Evolutionary conservation across 2,888 invertebrate genomes (phyloP).

Genomic region (Subacronicta megacephala): DNA sequence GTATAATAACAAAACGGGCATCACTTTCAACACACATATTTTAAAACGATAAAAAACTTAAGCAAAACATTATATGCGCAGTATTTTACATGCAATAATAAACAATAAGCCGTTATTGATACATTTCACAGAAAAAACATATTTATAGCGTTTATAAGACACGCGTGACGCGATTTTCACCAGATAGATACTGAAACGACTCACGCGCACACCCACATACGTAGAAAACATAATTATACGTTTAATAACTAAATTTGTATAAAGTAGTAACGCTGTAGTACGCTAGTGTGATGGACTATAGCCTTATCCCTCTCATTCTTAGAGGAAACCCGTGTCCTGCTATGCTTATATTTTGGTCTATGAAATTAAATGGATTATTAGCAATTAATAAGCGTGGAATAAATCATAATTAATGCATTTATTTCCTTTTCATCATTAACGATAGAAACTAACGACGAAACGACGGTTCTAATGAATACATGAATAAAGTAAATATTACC

Average conservation of each 20-base stretch:
- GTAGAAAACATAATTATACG: conserved; percentile 53
- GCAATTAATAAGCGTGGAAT: conserved; percentile 7
- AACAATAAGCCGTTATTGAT: conserved; percentile 16
- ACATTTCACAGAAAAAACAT: conserved; percentile 11
- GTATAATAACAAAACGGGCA: no score
- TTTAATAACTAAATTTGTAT: conserved; percentile 36
- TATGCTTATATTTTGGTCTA: conserved; percentile 16
- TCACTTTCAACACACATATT: neutral
- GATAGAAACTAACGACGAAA: no score
- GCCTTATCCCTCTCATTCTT: no score
- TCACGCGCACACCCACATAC: conserved; percentile 20
- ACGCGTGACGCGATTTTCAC: conserved; percentile 62
- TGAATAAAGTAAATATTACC: no score
- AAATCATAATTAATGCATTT: neutral
- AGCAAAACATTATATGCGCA: neutral
- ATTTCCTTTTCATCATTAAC: conserved; percentile 17
- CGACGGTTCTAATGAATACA: no score
- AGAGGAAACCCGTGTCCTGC: no score
- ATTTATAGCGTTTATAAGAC: conserved; percentile 9
- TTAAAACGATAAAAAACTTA: conserved; percentile 1
- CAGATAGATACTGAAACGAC: conserved; percentile 33
- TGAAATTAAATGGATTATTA: conserved; percentile 25
- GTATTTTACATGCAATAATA: conserved; percentile 10
- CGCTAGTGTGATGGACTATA: no score
- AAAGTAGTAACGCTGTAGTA: no score